A percentile compares a stretch with the other conserved stretches of the same genome.
These are phyloP conservation scores for Tenthredo mesomela DNA, from an alignment of 2,888 invertebrate genomes.

Conservation along the genomic window DNA sequence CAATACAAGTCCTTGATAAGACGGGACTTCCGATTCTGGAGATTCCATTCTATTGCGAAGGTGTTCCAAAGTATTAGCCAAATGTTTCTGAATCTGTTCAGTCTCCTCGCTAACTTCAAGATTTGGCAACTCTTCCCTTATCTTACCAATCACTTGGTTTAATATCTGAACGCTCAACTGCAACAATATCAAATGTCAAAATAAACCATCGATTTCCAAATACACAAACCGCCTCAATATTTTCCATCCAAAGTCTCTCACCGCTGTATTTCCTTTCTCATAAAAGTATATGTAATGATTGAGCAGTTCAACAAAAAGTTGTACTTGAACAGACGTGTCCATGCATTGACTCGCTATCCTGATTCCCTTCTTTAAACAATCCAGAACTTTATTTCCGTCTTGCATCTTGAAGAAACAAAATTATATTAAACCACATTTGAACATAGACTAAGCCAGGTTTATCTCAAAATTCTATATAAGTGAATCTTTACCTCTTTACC, in stretches of 20 bases:
- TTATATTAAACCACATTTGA: neutral
- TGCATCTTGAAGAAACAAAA: conserved; percentile 82
- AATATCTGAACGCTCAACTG: conserved; percentile 85
- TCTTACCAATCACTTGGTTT: conserved; percentile 91
- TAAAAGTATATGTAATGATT: conserved; percentile 96
- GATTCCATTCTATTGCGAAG: conserved; percentile 86
- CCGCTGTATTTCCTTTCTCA: conserved; percentile 90
- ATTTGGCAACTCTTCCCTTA: conserved; percentile 95
- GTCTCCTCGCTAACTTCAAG: conserved; percentile 97
- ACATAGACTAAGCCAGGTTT: neutral
- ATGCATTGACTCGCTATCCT: conserved; percentile 98
- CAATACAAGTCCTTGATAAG: conserved; percentile 83
- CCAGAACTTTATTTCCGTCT: conserved; percentile 94
- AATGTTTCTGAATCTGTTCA: conserved; percentile 97
- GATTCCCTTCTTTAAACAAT: conserved; percentile 97
- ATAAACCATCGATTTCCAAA: neutral
- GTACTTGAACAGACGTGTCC: conserved; percentile 97
- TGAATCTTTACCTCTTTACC: conserved; percentile 77
- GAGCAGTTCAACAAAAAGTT: conserved; percentile 95
- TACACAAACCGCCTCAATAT: neutral
- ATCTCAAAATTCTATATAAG: conserved; percentile 63
- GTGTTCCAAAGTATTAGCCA: conserved; percentile 93
- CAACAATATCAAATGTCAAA: conserved; percentile 50
- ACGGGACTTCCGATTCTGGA: conserved; percentile 83
- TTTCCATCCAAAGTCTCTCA: conserved; percentile 64